Evolutionary conservation across 1,140 invertebrate species (phyloP), one percentile per base, ranked within the genome.

Genomic region (Latrodectus geometricus): DNA sequence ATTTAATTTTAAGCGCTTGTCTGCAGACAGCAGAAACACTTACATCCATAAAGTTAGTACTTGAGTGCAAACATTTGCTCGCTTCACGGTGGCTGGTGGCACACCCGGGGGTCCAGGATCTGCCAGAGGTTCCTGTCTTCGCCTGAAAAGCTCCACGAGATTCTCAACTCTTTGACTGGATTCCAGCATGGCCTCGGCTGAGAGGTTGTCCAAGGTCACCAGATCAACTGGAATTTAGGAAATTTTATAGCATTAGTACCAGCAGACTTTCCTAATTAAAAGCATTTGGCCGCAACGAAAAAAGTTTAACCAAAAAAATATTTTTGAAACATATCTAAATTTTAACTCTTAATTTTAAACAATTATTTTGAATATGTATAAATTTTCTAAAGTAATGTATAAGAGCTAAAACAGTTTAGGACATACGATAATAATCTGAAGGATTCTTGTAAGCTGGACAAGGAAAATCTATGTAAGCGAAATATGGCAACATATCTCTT

Each of bases 391-490:
- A n/a, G n/a, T n/a, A n/a, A n/a, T n/a, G n/a, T n/a, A n/a, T 1
- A 35, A 35, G 35, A 35, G 1, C 35, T 35, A 35, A 35, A 35
- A 35, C 35, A 3, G 35, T 35, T 35, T 8, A n/a, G 17, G 84
- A 89, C 89, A 91, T 89, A 97, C 97, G 92, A 90, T 98, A 98
- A 91, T 98, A 98, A 92, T 98, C 97, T 0, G 96, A 97, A 72
- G 97, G 97, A 91, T 99, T 99, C 91, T 98, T 98, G 90, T 96
- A 98, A 0, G 96, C 95, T 15, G 97, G 97, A 92, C 97, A 98
- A 0, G 97, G 97, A 92, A 97, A 98, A 88, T 98, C 96, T 23
- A 97, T 95, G 70, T 96, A 94, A 3, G 96, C 95, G 91, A 99
- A 98, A 92, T 98, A 98, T 88, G 96, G 94, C 89, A 97, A 93